phyloP scores from a whole-genome alignment of 2,888 invertebrate species.

The Lepidocyrtoides sp. region DNA sequence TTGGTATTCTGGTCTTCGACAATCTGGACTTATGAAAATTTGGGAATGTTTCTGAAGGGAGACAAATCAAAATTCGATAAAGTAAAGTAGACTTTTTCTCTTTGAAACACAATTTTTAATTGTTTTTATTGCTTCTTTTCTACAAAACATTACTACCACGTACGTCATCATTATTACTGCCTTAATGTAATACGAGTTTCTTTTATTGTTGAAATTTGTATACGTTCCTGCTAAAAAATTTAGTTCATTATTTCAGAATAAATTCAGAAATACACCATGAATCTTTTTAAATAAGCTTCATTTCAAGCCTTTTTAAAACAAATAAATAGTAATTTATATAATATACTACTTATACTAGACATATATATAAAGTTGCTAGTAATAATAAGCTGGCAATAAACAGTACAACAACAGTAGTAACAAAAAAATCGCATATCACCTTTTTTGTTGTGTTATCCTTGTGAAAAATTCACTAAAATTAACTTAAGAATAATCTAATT shows the following conservation, averaged over 20 bases:
- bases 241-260: neutral
- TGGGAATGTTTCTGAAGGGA: no score
- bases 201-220: no score
- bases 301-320: conserved; percentile 29
- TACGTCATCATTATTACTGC: no score
- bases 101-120: no score
- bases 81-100: no score
- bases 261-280: neutral
- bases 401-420: neutral
- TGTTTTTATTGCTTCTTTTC: conserved; percentile 32
- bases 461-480: neutral
- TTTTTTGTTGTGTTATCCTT: neutral
- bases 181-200: no score
- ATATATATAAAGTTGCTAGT: no score
- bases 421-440: neutral
- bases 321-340: conserved; percentile 21
- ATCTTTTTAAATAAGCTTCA: conserved; percentile 8
- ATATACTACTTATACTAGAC: neutral
- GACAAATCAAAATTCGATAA: no score
- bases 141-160: conserved; percentile 17
- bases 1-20: no score
- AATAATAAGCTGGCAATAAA: conserved; percentile 24
- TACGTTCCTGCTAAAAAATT: neutral
- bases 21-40: no score
- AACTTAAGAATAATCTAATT: neutral